These are phyloP conservation scores for Prunella strophiata DNA, from an alignment of 2,797 vertebrate species.

Conservation along the genomic window DNA sequence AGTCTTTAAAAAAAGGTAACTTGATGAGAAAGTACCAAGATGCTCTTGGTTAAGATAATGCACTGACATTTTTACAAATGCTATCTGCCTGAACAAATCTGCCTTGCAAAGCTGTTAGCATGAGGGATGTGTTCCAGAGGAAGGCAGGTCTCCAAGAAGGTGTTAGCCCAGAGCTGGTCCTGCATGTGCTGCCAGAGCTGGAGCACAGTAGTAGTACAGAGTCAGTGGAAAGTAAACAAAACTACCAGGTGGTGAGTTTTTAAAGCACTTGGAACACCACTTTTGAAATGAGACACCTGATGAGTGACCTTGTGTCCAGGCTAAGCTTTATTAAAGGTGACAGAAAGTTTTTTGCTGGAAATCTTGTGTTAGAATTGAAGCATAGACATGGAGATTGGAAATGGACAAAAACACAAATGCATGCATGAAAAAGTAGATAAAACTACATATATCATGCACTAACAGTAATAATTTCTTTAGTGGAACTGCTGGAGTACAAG, in stretches of 20 bases:
- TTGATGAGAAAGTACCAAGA: no score
- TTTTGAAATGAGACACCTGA: background rate
- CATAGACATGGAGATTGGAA: background rate
- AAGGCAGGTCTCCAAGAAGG: background rate
- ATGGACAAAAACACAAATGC: background rate
- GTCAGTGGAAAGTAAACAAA: background rate
- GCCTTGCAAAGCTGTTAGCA: background rate
- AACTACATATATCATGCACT: rapidly evolving
- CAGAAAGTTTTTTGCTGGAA: background rate
- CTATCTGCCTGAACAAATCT: background rate
- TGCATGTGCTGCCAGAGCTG: rapidly evolving
- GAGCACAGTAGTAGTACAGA: background rate
- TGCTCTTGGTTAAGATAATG: background rate
- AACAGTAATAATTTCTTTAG: background rate
- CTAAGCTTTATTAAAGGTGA: background rate
- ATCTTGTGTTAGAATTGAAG: background rate
- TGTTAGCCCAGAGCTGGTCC: background rate
- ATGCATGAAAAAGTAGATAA: background rate
- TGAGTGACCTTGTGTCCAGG: background rate
- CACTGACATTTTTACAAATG: background rate
- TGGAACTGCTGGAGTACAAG: background rate
- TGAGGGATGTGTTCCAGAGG: background rate
- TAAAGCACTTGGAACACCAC: background rate
- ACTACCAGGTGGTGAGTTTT: background rate
- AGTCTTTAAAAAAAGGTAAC: background rate